Base-by-base conservation (phyloP, 35 echinoderm and acorn worm genomes). In the Nesometra sesokonis region DNA sequence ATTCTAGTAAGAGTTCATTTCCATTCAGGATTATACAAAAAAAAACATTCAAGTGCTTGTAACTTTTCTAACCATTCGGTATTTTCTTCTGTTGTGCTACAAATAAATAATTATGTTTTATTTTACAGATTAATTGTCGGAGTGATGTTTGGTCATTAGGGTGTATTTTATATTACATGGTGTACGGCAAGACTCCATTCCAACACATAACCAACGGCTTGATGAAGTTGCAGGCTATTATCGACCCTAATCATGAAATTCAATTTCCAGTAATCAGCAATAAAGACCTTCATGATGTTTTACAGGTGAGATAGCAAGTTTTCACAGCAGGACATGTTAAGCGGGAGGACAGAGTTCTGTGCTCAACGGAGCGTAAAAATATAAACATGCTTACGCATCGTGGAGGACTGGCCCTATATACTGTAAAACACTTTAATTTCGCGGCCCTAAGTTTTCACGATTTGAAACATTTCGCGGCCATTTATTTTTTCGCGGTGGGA, bases 111-210 rank as follows among this genome's bases (percentile, higher is more conserved):
- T 35, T 77, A 86, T 43, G 84, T 81, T 81, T 57, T 81, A 17
- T 81, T 80, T 86, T 88, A 2, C 83, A 97, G 95, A 97, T 97
- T 21, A 93, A 93, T 47, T 94, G 95, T 40, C 93, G 93, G 85
- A 97, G 95, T 91, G 92, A 97, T 57, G 95, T 97, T 30, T 97
- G 95, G 92, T 94, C 92, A 17, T 80, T 94, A 13, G 95, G 92
- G 0, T 97, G 95, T 34, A 97, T 97, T 37, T 85, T 94, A 3
- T 97, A 97, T 37, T 94, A 93, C 87, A 91, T 97, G 79, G 92
- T 93, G 0, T 97, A 97, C 43, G 92, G 95, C 39, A 88, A 83
- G 52, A 97, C 95, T 34, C 95, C 95, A 9, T 93, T 97, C 77
- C 95, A 97, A 76, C 88, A 93, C 52, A 93, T 97, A 13, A 93